A percentile compares a stretch with the other conserved stretches of the same genome.
Conservation (phyloP, 2,113 vertebrate species). For the Oxyruncus cristatus region DNA sequence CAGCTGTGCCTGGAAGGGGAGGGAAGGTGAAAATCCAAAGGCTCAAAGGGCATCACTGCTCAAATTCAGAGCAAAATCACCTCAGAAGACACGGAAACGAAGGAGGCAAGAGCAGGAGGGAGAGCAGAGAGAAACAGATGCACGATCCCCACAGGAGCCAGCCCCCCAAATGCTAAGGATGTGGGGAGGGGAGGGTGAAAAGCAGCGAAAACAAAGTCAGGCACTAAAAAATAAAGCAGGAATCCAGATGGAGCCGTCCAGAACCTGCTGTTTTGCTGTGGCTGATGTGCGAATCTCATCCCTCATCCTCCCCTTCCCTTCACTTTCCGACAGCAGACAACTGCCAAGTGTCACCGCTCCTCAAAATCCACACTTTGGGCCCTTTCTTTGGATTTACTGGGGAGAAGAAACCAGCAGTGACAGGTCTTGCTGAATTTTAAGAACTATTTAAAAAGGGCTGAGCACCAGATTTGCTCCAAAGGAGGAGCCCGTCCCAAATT, state of each 20-base stretch:
- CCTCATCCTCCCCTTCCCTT: background rate
- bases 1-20: background rate
- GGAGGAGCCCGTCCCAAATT: background rate
- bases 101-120: background rate
- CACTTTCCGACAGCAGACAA: background rate
- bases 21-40: accelerated
- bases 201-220: background rate
- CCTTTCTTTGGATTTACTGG: background rate
- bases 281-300: background rate
- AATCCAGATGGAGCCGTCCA: slow-evolving; percentile 59
- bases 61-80: background rate
- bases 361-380: background rate
- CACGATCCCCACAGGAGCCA: background rate
- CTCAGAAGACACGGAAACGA: background rate
- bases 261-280: background rate
- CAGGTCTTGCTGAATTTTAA: background rate
- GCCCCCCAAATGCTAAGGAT: background rate
- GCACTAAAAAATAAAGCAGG: background rate
- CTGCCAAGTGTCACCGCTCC: accelerated
- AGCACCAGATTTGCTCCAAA: background rate
- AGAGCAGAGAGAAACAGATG: background rate
- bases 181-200: background rate
- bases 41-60: accelerated
- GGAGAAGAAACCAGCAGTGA: background rate
- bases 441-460: background rate